Evolutionary conservation across 2,113 vertebrate species (phyloP), one percentile per base, ranked within the genome.

Genomic region (Toxotes jaculatrix): DNA sequence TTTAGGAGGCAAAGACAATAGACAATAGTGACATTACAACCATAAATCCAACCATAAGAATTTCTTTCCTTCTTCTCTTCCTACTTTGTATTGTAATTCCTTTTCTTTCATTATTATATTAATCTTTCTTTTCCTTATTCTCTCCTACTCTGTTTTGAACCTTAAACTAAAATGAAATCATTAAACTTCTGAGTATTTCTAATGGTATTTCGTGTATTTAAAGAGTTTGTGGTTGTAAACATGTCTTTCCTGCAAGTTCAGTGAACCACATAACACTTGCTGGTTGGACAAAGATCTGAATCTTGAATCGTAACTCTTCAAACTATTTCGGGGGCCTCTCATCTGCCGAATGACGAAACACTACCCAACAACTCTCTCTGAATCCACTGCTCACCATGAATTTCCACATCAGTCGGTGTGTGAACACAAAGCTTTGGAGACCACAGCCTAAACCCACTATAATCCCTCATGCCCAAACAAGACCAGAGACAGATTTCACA

Each of bases 401-500:
- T 74, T 84, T 85, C 71, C 76, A 83, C 49, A 42, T 66, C 83
- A 82, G 83, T 65, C 83, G 64, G 60, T 49, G 62, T 75, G 80
- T n/a, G 61, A 60, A 83, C 75, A 90, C 72, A 82, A 86, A 90
- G 85, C 76, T 73, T 67, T 63, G 56, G 45, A 79, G 77, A 63
- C 66, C 74, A 1, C 56, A 63, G 84, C 31, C 79, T 78, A 84
- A 84, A 87, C 79, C 90, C 78, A 31, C 63, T 49, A 32, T 93
- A 94, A 91, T 93, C 92, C 90, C 77, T 83, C 80, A 84, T 72
- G 83, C 75, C 91, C 82, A 90, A 88, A 92, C 82, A 85, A 89
- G 79, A 91, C 86, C 86, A 90, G 67, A 90, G 91, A 79, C 91
- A 85, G 67, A 92, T 90, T 93, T 92, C 86, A 92, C 91, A 89